Evolutionary conservation across 2,113 vertebrate genomes (phyloP), one percentile per base, ranked within the genome.

Genomic region (Chaetodon auriga): DNA sequence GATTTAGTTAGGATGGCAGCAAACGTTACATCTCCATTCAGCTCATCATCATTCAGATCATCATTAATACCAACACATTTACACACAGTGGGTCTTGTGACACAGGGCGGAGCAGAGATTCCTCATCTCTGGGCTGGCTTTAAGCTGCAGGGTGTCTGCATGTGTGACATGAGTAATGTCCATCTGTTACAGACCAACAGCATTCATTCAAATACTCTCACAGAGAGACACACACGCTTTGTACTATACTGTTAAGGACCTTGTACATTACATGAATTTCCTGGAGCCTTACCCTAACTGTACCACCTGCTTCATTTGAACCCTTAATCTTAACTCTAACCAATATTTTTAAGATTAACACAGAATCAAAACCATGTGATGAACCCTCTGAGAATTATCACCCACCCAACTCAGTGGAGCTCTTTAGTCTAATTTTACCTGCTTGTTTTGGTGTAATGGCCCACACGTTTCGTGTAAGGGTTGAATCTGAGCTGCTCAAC

Each of bases 141-240:
- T 82, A 15, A 80, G 53, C 54, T 58, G 12, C 51, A 58, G 58
- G 36, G 51, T 51, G 9, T n/a, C 5, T 30, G n/a, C 8, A 6
- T 68, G 68, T 63, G 41, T 78, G 85, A 60, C n/a, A 71, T 38
- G 53, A 68, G 23, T 7, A 64, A 64, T 55, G 55, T 62, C 10
- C 3, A 11, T 43, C 60, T 41, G 38, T 41, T 25, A 48, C 9
- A 68, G 45, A 68, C 36, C 53, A 43, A 10, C 41, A 72, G 15
- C 54, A 25, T 57, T 53, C 61, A 71, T 51, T 48, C 13, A 76
- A 3, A 66, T 15, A 11, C 63, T 43, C 48, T 19, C 25, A 43
- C 16, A 8, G 10, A 36, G 21, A 49, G 36, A 38, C 30, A 60
- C 30, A 21, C 19, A 25, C 43, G 35, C 16, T 18, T 1, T 35